Conservation (phyloP, 2,113 vertebrate species). For the Hymenochirus boettgeri region DNA sequence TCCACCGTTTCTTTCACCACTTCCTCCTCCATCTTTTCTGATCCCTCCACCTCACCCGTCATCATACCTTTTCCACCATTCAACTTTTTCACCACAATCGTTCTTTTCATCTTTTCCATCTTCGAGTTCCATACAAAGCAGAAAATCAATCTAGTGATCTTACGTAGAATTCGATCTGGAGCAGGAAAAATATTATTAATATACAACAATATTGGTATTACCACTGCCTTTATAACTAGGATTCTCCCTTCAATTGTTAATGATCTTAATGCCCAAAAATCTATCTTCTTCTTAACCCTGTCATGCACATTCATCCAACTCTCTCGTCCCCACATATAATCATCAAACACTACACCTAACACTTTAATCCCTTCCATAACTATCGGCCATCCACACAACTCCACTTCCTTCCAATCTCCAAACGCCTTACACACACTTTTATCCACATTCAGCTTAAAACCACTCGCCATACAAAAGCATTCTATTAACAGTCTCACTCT, state of each 20-base stretch:
- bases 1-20: too few species aligned
- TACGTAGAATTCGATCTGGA: neutral
- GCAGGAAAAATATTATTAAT: neutral
- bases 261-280: neutral
- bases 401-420: fast-evolving
- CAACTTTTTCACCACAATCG: neutral
- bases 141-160: neutral
- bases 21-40: too few species aligned
- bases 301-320: neutral
- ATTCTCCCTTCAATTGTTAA: neutral
- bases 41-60: too few species aligned
- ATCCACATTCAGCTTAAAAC: neutral
- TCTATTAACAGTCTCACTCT: neutral
- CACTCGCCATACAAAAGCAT: neutral
- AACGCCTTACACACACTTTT: too few species aligned
- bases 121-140: too few species aligned
- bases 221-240: neutral
- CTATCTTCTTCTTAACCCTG: neutral
- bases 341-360: neutral
- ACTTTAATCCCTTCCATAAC: fast-evolving
- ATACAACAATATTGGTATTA: neutral
- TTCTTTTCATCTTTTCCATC: neutral
- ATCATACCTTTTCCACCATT: neutral
- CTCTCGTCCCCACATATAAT: neutral
- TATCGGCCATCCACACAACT: fast-evolving